Conservation (phyloP, 2,113 vertebrate species). For the Odobenus rosmarus region DNA sequence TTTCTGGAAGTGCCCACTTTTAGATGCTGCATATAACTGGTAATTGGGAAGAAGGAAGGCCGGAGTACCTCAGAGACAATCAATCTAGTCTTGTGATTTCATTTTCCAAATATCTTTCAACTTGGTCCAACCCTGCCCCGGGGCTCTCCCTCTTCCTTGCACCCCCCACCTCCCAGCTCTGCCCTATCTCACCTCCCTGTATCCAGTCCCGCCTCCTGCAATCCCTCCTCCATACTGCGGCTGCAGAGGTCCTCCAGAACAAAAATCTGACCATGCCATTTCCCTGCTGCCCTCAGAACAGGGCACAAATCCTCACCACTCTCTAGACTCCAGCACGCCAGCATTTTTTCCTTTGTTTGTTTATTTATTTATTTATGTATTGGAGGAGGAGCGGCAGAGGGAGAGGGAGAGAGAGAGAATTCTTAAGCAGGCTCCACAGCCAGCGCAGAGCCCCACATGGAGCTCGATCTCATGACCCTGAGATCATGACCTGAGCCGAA, state of each 20-base stretch:
- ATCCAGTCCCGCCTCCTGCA: neutral
- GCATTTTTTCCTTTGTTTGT: neutral
- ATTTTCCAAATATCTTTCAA: neutral
- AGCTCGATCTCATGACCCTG: neutral
- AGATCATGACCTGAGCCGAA: neutral
- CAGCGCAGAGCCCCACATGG: neutral
- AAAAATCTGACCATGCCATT: neutral
- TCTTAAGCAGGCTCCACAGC: neutral
- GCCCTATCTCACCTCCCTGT: neutral
- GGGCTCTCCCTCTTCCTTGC: neutral
- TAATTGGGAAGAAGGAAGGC: neutral
- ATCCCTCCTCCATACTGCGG: neutral
- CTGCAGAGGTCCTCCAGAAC: neutral
- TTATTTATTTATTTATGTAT: no score
- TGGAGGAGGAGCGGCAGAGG: neutral
- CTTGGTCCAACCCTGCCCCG: neutral
- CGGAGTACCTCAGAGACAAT: neutral
- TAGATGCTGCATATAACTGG: neutral
- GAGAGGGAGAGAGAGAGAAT: neutral
- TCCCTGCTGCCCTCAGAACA: neutral
- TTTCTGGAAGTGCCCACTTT: neutral
- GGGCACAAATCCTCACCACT: neutral
- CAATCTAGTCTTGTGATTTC: neutral
- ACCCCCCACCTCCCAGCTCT: neutral
- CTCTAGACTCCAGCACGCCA: neutral